Evolutionary conservation across 2,797 vertebrate species (phyloP), one percentile per base, ranked within the genome.

Genomic region (Menidia menidia): DNA sequence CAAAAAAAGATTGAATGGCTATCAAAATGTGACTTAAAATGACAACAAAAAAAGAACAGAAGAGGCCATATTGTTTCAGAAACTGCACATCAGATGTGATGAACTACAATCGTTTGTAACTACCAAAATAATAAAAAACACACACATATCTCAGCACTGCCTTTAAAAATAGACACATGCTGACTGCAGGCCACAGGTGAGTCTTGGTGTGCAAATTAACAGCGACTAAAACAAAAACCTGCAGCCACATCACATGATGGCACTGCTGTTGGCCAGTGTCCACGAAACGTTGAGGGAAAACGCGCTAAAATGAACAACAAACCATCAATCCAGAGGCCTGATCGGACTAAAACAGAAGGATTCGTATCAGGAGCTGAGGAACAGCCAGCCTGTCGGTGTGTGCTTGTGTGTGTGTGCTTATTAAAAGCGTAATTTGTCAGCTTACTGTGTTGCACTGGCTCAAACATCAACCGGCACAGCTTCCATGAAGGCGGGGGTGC

Each of bases 151-250:
- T 61, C 42, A 66, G 47, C 35, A 15, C 44, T 15, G 43, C 32
- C 41, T 68, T 5, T 19, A 60, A 67, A 43, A 19, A 54, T 43
- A 54, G 54, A 59, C 55, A 66, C 50, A 63, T 5, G 18, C 10
- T 18, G 42, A 3, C 48, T 39, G 39, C 58, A 66, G 87, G 86
- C 88, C 87, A 94, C 92, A 94, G 92, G 92, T 94, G 91, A 91
- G 61, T 64, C 68, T 60, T 6, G 42, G 47, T 54, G 44, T 68
- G 41, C 33, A 55, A 13, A 60, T 68, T 59, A 55, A 50, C 32
- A 44, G 14, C 35, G 55, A 13, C 33, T 51, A 47, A 10, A 11
- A 50, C 12, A 31, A 52, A 70, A 60, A 18, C 9, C 62, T 64
- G 42, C 39, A 64, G 3, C 35, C 60, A 63, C 41, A 7, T 70